Conservation (phyloP, 2,888 invertebrate species). For the Melinopterus prodromus region DNA sequence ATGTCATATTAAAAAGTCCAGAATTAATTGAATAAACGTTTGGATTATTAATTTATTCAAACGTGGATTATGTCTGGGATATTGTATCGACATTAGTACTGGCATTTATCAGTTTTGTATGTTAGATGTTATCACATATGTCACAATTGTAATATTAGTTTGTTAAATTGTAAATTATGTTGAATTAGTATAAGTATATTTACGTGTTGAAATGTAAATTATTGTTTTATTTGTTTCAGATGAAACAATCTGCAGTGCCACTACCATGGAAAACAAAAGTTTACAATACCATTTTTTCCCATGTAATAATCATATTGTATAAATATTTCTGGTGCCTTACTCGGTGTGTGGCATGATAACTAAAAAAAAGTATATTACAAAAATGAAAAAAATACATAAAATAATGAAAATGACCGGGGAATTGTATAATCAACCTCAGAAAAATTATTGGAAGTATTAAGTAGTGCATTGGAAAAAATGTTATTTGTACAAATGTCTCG, state of each 20-base stretch:
- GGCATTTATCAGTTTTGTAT: slow-evolving; percentile 15
- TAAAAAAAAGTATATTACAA: slow-evolving; percentile 41
- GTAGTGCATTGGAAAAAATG: slow-evolving; percentile 59
- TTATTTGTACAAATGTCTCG: slow-evolving; percentile 56
- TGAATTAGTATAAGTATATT: background rate
- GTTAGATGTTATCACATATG: slow-evolving; percentile 23
- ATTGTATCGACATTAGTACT: slow-evolving; percentile 10
- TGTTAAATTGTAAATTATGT: background rate
- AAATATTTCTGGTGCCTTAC: slow-evolving; percentile 61
- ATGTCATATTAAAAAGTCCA: slow-evolving; percentile 13
- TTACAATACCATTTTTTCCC: slow-evolving; percentile 59
- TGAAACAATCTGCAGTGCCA: slow-evolving; percentile 53
- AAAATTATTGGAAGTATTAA: slow-evolving; percentile 41
- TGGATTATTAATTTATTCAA: background rate
- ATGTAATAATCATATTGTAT: slow-evolving; percentile 56
- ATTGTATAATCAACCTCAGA: slow-evolving; percentile 43
- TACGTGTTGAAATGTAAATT: background rate
- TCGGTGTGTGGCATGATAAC: slow-evolving; percentile 56
- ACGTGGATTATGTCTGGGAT: slow-evolving; percentile 13
- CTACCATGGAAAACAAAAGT: slow-evolving; percentile 49
- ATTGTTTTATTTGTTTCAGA: slow-evolving; percentile 31
- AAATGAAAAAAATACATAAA: slow-evolving; percentile 28
- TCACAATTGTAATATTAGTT: background rate
- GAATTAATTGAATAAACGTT: slow-evolving; percentile 10
- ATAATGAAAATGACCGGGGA: slow-evolving; percentile 51